These are phyloP conservation scores for Sceloporus undulatus DNA, from an alignment of 2,113 vertebrate species.

Conservation along the genomic window DNA sequence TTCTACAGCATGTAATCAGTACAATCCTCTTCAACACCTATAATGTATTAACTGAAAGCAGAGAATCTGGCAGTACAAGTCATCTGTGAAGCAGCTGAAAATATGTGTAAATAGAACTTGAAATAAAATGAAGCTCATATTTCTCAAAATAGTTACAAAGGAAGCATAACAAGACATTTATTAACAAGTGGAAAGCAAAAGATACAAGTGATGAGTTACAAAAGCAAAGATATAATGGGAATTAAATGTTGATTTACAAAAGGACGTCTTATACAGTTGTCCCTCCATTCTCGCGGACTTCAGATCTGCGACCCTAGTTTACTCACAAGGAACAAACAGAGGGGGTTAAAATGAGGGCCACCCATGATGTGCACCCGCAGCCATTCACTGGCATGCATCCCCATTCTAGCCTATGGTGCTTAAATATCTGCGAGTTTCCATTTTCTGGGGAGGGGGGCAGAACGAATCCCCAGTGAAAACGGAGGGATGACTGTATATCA, in stretches of 20 bases:
- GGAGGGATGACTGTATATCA: background rate
- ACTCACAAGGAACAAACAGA: too few species aligned
- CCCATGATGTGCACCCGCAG: too few species aligned
- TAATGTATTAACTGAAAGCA: background rate
- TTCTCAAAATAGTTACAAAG: slow-evolving; percentile 20
- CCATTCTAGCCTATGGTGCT: too few species aligned
- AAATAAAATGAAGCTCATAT: background rate
- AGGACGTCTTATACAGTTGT: too few species aligned
- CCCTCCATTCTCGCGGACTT: too few species aligned
- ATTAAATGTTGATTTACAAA: background rate
- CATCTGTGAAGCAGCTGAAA: slow-evolving; percentile 7
- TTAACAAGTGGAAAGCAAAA: background rate
- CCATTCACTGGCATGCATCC: too few species aligned
- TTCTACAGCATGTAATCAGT: background rate
- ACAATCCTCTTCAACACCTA: background rate
- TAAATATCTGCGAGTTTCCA: too few species aligned
- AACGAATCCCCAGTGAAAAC: too few species aligned
- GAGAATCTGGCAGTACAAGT: background rate
- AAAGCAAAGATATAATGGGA: background rate
- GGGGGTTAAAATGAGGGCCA: too few species aligned
- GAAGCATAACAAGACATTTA: background rate
- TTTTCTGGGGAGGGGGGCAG: too few species aligned
- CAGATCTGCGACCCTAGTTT: too few species aligned
- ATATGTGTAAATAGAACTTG: background rate
- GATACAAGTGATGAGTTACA: background rate